Conservation (phyloP, 2,797 vertebrate species). For the Ptychadena robeensis region DNA sequence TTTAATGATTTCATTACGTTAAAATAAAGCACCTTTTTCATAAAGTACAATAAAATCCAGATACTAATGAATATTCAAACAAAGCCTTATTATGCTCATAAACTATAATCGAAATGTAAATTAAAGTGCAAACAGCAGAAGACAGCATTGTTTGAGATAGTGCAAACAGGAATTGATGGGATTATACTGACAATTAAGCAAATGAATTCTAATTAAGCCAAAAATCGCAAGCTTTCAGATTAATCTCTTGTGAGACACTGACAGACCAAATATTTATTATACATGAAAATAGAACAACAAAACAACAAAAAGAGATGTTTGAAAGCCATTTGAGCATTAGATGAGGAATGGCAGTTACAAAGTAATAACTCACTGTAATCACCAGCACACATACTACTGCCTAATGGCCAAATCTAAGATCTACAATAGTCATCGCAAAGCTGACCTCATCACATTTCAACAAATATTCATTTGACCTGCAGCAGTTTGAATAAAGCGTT, state of each 20-base stretch:
- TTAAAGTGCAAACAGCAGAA: slow-evolving; percentile 84
- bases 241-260: slow-evolving; percentile 74
- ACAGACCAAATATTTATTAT: slow-evolving; percentile 75
- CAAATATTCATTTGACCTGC: neutral
- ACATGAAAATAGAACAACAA: slow-evolving; percentile 57
- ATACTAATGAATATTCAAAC: slow-evolving; percentile 86
- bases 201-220: slow-evolving; percentile 81
- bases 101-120: slow-evolving; percentile 84
- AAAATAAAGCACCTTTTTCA: slow-evolving; percentile 76
- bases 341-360: slow-evolving; percentile 9
- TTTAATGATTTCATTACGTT: slow-evolving; percentile 70
- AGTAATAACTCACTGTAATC: slow-evolving; percentile 8
- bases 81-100: slow-evolving; percentile 81
- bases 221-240: slow-evolving; percentile 75
- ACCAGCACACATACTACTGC: neutral
- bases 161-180: slow-evolving; percentile 76
- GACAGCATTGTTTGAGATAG: slow-evolving; percentile 76
- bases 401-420: neutral
- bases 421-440: neutral
- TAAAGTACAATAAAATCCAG: slow-evolving; percentile 68
- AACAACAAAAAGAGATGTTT: slow-evolving; percentile 36
- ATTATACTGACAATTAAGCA: slow-evolving; percentile 81
- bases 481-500: neutral
- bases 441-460: neutral
- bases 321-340: slow-evolving; percentile 31